phyloP scores from a whole-genome alignment of 2,888 invertebrate species.

The Galeruca laticollis region DNA sequence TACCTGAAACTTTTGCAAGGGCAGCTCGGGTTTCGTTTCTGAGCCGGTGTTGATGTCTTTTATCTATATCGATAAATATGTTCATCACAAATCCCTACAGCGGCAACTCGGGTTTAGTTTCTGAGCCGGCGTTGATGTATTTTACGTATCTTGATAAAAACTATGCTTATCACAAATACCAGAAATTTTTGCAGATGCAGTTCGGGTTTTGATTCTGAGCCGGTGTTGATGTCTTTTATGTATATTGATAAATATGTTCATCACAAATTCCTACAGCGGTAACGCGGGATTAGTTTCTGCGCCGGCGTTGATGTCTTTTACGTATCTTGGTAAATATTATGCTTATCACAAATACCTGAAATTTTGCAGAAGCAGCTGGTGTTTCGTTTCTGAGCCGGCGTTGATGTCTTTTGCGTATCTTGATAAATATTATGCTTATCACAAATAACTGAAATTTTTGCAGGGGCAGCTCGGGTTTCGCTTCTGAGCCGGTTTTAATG shows the following conservation, averaged over 20 bases:
- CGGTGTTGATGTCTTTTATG: slow-evolving; percentile 37
- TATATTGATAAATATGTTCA: background rate
- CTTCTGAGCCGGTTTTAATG: background rate
- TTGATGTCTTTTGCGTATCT: slow-evolving; percentile 33
- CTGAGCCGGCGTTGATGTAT: slow-evolving; percentile 39
- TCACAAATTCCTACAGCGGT: background rate
- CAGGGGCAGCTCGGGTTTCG: slow-evolving; percentile 17
- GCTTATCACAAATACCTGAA: too few relatives aligned
- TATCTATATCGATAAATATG: slow-evolving; percentile 7
- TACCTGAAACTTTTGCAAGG: slow-evolving; percentile 43
- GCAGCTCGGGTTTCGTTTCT: slow-evolving; percentile 39
- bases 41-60: slow-evolving; percentile 11
- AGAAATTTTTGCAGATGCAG: slow-evolving; percentile 42
- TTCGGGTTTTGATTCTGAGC: slow-evolving; percentile 41
- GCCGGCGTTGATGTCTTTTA: background rate
- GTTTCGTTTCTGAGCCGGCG: slow-evolving; percentile 40
- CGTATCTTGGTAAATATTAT: background rate
- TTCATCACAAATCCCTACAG: slow-evolving; percentile 43
- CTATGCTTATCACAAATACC: too few relatives aligned
- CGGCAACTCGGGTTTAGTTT: slow-evolving; percentile 39
- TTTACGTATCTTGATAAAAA: background rate
- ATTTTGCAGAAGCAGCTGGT: slow-evolving; percentile 43
- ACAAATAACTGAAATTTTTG: background rate
- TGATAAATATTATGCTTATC: background rate
- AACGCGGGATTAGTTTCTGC: slow-evolving; percentile 19